Conservation (phyloP, 2,113 vertebrate genomes). For the Larimichthys crocea region DNA sequence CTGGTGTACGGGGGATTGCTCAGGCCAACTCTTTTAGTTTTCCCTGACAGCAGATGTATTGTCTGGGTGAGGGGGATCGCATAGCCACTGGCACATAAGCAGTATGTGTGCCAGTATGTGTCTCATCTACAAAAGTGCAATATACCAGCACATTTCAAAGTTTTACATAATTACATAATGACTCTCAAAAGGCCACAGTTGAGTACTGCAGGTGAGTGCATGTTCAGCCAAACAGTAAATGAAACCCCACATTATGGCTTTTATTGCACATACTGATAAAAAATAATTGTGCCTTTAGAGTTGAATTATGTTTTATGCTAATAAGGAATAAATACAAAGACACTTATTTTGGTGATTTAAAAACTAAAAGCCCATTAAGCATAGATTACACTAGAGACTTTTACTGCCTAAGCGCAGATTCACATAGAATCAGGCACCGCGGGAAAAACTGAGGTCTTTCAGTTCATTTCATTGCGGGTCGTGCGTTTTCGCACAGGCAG, state of each 20-base stretch:
- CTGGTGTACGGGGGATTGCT: not conserved
- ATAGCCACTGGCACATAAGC: not conserved
- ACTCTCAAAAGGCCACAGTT: not conserved
- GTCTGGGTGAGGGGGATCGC: not conserved
- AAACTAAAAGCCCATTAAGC: not conserved
- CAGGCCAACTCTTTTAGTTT: not conserved
- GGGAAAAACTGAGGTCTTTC: no score
- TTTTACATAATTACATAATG: not conserved
- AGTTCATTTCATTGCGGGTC: no score
- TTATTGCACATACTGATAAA: no score
- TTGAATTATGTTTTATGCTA: not conserved
- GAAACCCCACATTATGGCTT: not conserved
- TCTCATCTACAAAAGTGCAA: conserved; percentile 5
- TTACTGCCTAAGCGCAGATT: no score
- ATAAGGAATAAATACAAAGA: not conserved
- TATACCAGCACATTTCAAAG: not conserved
- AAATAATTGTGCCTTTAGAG: not conserved
- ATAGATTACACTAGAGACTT: not conserved
- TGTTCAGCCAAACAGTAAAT: not conserved
- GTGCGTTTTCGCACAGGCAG: no score
- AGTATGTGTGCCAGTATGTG: not conserved
- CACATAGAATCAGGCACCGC: no score
- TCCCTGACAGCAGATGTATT: not conserved
- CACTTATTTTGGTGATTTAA: not conserved
- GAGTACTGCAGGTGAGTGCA: not conserved